These are phyloP conservation scores for Tympanuchus pallidicinctus DNA, from an alignment of 2,113 vertebrate genomes.

Conservation along the genomic window DNA sequence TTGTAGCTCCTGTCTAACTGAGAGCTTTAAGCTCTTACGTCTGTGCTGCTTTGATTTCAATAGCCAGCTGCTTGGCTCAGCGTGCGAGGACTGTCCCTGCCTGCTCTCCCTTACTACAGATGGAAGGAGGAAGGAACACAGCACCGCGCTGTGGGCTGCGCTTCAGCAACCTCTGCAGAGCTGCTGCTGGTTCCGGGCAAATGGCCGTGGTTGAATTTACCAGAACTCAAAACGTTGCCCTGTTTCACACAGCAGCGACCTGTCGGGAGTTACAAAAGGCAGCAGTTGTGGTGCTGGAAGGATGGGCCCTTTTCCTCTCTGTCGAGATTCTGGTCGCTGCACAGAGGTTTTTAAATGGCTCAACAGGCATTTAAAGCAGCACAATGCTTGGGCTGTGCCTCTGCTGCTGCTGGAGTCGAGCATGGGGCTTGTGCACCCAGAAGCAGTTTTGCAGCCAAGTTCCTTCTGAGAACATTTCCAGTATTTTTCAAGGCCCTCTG, in stretches of 20 bases:
- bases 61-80: neutral
- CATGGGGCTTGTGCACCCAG: neutral
- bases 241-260: neutral
- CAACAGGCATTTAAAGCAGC: neutral
- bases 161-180: neutral
- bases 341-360: neutral
- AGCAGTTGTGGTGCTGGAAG: neutral
- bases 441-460: neutral
- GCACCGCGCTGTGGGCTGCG: neutral
- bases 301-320: neutral
- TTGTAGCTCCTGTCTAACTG: neutral
- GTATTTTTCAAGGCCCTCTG: neutral
- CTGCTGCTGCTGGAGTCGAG: neutral
- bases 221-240: neutral
- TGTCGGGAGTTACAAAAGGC: neutral
- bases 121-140: neutral
- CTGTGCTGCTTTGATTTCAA: neutral
- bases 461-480: neutral
- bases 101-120: rapidly evolving
- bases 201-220: neutral
- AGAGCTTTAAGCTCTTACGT: neutral
- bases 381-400: neutral
- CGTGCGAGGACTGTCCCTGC: neutral
- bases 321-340: neutral
- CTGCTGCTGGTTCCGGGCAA: neutral